Base-by-base conservation (phyloP, 2,797 vertebrate species). In the Graptemys geographica region DNA sequence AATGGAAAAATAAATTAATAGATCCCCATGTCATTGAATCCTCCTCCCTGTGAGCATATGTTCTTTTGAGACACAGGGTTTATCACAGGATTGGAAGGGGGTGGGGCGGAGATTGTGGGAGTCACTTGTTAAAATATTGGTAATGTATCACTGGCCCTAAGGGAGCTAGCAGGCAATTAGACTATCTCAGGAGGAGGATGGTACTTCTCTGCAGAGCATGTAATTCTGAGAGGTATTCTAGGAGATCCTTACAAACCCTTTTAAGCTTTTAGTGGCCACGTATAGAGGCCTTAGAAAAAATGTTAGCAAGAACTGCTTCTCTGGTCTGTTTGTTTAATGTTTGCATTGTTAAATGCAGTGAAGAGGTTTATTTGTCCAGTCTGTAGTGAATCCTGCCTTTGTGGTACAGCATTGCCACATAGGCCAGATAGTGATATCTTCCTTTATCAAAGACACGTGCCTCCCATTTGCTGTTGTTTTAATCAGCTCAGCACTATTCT, bases 11-110 rank as follows among this genome's bases (percentile, higher is more conserved):
- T 69, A 89, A 80, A 80, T 80, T 55, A 91, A 85, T 81, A 87
- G 81, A 90, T 89, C 76, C 53, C 84, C 59, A 72, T 81, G 91
- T 79, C 37, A 62, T 62, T 81, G 47, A 95, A 95, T 90, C 49
- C 47, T 92, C 19, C 78, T 88, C 15, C 87, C 88, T 83, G 69
- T 80, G 65, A 95, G 76, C 72, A 62, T 51, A n/a, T 8, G 11
- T 31, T 87, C 79, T 87, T 78, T 91, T 86, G 80, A 94, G 86
- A 81, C 89, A 91, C 53, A 91, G 81, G 33, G 53, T 90, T 88
- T 89, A 90, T 83, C 80, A 83, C 0, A 1, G 93, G 79, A 69
- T 85, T 19, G 23, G 44, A 44, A 44, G 25, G 5, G 28, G 3
- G 13, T 51, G 15, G 5, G 44, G 47, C 10, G 52, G 6, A 80